Evolutionary conservation across 2,113 vertebrate species (phyloP), one percentile per base, ranked within the genome.

Genomic region (Morone saxatilis): DNA sequence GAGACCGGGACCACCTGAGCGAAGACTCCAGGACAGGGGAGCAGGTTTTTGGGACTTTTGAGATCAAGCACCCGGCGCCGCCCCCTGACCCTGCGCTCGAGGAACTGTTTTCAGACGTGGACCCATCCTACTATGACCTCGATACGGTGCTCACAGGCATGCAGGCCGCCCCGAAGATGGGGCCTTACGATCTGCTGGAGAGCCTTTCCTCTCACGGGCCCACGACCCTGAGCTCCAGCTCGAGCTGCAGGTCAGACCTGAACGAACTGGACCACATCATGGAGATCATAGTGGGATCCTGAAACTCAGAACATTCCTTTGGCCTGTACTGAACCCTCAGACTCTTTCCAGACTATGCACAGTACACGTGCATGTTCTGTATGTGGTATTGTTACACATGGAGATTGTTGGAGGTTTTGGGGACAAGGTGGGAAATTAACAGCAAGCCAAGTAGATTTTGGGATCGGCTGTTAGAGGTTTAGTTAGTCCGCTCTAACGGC

Each of bases 221-320:
- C 0, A 75, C 96, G 0, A 57, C 97, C 40, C 81, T 97, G 22
- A 90, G 95, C 80, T 96, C 97, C 25, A 86, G 96, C 80, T 86
- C 97, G 36, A 95, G 92, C 90, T 99, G 97, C 94, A 97, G 97
- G 95, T 96, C 96, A 25, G 98, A 99, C 92, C 96, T 99, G 77
- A 97, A 97, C 1, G 98, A 99, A 94, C 96, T 98, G 88, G 98
- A 99, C 93, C 98, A 98, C 92, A 97, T 99, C 90, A 97, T 99
- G 92, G 98, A 98, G 95, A 99, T 99, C 90, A 97, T 99, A 78
- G 98, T 99, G 86, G 98, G 97, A 84, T 98, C 98, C 82, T 99
- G 96, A 97, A 89, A 86, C 71, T 16, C 63, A 19, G 56, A 86
- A 72, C 71, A 67, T 84, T 84, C 71, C 69, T 76, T 38, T 66